Evolutionary conservation across 2,113 vertebrate species (phyloP), one percentile per base, ranked within the genome.

Genomic region (Falco punctatus): DNA sequence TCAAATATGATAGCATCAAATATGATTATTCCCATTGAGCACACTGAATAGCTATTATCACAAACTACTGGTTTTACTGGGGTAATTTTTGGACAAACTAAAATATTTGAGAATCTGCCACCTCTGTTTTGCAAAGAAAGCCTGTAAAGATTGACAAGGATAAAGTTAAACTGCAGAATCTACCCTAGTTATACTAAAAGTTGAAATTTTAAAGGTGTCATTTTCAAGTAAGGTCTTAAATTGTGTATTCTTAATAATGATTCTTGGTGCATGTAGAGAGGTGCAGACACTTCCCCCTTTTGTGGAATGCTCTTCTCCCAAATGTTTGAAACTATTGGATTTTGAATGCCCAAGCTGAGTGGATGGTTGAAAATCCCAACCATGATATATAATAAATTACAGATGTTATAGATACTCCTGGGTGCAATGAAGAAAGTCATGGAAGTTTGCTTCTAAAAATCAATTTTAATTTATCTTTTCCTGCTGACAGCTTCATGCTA

Each of bases 381-480:
- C 7, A 8, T 11, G 70, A 20, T 4, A 17, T 35, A 6, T 92
- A 85, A 91, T 66, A 92, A 82, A 64, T 90, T 81, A 73, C 94
- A 94, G 80, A 94, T 86, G 91, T 69, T 94, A 51, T 0, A 77
- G 66, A 77, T 70, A 73, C 48, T 96, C 70, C 46, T 73, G 89
- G 70, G 91, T 89, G 71, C 81, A 70, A 42, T 54, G 91, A 83
- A 85, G 69, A 71, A 92, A 84, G 95, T 95, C 91, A 95, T 86
- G 70, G 48, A 70, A 92, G 59, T 94, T 92, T 91, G 49, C 70
- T 66, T 89, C 92, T 44, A 66, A 95, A 94, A 94, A 96, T 96
- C 95, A 82, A n/a, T 94, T 97, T 96, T 70, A 92, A 95, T 96
- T 88, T 94, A 69, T 95, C 90, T 93, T 89, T 95, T 94, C 90